Evolutionary conservation across 2,797 vertebrate species (phyloP), one percentile per base, ranked within the genome.

Genomic region (Scolopax bukidnonensis): DNA sequence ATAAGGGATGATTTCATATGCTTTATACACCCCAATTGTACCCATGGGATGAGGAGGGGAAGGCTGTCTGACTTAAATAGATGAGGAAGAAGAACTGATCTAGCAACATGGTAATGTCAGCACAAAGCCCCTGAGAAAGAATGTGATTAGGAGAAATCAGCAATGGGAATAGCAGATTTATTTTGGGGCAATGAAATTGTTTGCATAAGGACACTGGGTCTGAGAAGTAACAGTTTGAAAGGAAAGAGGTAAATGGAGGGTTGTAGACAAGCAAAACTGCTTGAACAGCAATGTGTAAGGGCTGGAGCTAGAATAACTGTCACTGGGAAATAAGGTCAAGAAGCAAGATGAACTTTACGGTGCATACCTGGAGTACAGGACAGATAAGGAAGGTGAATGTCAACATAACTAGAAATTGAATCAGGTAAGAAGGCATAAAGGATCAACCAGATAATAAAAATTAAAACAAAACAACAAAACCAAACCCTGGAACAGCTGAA

Each of bases 381-480:
- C 3, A 76, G 73, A 33, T 27, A 85, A 63, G 32, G 17, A 54
- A 43, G 32, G 33, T 45, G 57, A 60, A 75, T 51, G 59, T 28
- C 41, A 73, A 38, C 25, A 8, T 40, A 87, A 63, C 43, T 60
- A 41, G 56, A 78, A 94, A 54, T 69, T 61, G 61, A 78, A 81
- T 57, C 8, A 6, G 18, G 16, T 76, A 21, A 90, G 45, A 54
- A 79, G 36, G 40, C 18, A 28, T 56, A 45, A 71, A 83, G 33
- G 32, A 80, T 85, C 16, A 83, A 9, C 15, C 63, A 76, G 43
- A 56, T 61, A 92, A 75, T 18, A 28, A 11, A 25, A 89, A 11
- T 93, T 48, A 75, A 86, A 95, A 68, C 17, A 80, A 85, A 89
- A 33, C 45, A 81, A 48, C 23, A 74, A 57, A 54, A 36, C 36